These are phyloP conservation scores for Anolis apletophallus DNA, from an alignment of 2,797 vertebrate species.

Conservation along the genomic window DNA sequence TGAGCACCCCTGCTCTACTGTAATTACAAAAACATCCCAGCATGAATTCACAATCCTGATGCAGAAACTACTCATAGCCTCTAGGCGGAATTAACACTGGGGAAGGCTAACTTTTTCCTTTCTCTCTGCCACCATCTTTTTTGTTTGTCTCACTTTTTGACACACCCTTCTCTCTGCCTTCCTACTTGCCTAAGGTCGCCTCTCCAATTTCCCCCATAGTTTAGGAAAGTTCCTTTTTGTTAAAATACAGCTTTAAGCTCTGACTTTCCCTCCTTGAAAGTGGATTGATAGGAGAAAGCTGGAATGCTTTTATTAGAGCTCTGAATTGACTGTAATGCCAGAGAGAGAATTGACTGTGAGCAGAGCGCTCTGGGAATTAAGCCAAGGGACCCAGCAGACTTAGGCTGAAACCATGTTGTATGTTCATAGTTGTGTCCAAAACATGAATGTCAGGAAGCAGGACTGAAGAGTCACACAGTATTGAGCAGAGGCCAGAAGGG, in stretches of 20 bases:
- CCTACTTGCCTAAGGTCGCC: too few species aligned
- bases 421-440: neutral
- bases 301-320: neutral
- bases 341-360: neutral
- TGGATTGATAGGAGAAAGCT: neutral
- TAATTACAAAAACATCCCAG: too few species aligned
- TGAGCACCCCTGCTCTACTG: too few species aligned
- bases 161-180: neutral
- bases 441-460: neutral
- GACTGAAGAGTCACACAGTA: neutral
- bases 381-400: neutral
- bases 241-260: too few species aligned
- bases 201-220: too few species aligned
- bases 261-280: neutral
- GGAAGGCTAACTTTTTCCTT: neutral
- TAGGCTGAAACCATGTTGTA: neutral
- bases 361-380: neutral
- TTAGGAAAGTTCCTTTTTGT: too few species aligned
- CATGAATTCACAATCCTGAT: too few species aligned
- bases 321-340: neutral
- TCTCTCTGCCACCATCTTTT: neutral
- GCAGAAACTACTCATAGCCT: too few species aligned
- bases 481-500: neutral
- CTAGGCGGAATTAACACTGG: neutral
- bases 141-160: neutral